Conservation (phyloP, 2,888 invertebrate genomes). For the Odontocolon sp. region DNA sequence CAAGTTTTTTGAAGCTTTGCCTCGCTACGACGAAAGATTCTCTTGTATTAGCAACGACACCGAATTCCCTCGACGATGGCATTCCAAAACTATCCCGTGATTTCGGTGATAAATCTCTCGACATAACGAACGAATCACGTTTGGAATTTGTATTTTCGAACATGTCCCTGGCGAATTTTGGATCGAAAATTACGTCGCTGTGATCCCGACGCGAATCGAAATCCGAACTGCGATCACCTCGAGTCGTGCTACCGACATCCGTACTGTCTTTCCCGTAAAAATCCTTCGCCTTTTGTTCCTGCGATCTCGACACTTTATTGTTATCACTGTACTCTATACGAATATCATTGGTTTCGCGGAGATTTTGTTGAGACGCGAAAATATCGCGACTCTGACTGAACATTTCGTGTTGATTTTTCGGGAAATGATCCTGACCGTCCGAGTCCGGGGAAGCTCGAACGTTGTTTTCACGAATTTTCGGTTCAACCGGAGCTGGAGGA, state of each 20-base stretch:
- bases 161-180: conserved; percentile 78
- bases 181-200: conserved; percentile 76
- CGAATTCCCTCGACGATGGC: conserved; percentile 79
- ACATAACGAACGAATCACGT: conserved; percentile 77
- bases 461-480: conserved; percentile 78
- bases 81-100: conserved; percentile 79
- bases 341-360: conserved; percentile 74
- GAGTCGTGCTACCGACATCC: conserved; percentile 71
- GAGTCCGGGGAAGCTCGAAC: conserved; percentile 77
- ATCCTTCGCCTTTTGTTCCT: conserved; percentile 72
- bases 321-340: conserved; percentile 68
- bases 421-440: conserved; percentile 76
- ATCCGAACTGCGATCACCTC: conserved; percentile 73
- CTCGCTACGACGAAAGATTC: conserved; percentile 77
- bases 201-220: conserved; percentile 77
- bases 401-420: conserved; percentile 78
- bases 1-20: conserved; percentile 84
- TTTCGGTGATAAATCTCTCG: conserved; percentile 78
- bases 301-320: conserved; percentile 55
- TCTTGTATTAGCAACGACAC: conserved; percentile 79
- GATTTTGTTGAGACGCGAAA: conserved; percentile 76
- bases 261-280: conserved; percentile 76
- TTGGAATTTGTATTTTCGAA: conserved; percentile 76
- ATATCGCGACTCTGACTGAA: conserved; percentile 78
- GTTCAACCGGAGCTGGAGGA: conserved; percentile 86